Percentiles rank a stretch among this genome's conserved stretches.
Evolutionary conservation across 2,113 vertebrate species (phyloP).

Genomic region (Cyanistes caeruleus): DNA sequence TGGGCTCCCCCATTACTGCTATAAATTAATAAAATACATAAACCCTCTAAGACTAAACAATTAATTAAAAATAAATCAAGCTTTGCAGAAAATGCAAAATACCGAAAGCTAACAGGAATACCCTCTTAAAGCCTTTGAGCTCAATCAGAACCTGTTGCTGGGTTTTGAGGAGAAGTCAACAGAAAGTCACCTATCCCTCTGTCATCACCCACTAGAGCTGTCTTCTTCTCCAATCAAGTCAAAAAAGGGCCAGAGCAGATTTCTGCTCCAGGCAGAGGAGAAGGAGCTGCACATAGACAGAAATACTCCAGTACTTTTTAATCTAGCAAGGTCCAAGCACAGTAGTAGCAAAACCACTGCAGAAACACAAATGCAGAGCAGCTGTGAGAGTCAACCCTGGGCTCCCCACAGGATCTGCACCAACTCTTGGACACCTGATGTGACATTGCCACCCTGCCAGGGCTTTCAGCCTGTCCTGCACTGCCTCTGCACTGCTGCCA

Average conservation of each 20-base stretch:
- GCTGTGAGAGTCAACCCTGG: rapidly evolving
- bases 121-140: background rate
- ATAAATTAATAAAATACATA: background rate
- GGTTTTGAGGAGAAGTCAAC: background rate
- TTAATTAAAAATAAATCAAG: background rate
- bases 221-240: background rate
- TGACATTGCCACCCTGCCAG: background rate
- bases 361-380: background rate
- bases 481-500: background rate
- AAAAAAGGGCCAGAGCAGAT: background rate
- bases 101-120: background rate
- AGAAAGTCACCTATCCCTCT: background rate
- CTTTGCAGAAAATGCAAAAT: background rate
- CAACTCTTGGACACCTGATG: background rate
- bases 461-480: background rate
- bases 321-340: background rate
- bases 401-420: background rate
- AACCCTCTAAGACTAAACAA: background rate
- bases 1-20: background rate
- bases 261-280: background rate
- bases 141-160: background rate
- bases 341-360: rapidly evolving
- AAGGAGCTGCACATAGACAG: background rate
- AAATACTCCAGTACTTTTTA: background rate
- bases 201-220: background rate